Base-by-base conservation (phyloP, 2,888 invertebrate species). In the Lottia gigantea region DNA sequence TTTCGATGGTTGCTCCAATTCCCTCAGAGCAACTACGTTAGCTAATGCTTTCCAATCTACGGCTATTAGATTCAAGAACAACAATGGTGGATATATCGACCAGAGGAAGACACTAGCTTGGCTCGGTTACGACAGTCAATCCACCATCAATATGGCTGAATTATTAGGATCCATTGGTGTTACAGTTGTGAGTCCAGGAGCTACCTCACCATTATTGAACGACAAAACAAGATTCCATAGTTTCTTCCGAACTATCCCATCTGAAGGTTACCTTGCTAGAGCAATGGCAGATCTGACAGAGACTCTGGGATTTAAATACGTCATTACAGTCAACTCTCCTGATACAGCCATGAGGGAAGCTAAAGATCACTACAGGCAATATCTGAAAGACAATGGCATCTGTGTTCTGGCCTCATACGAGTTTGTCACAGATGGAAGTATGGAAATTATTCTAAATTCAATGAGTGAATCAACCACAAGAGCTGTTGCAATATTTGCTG, bases 171-270 rank as follows among this genome's bases (percentile, higher is more conserved):
- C 73, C 26, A 74, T 91, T 80, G 84, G 89, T 61, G 88, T 91
- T 47, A 91, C 91, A 0, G 90, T 91, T 78, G 83, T 88, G 19
- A 80, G 82, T 11, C 82, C 84, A 14, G 82, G 80, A 0, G 85
- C 86, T 2, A 84, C 83, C 15, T 75, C 80, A 14, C 79, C 82
- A 0, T 70, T 78, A 8, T 76, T 85, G 8, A 76, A 81, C 49
- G 77, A 85, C 69, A 83, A 82, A 65, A 46, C 46, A 0, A 72
- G 71, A 15, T 85, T 76, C 66, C 76, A 75, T 11, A 83, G 82
- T 8, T 82, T 86, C 69, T 86, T 84, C 79, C 71, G 86, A n/a
- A 86, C 85, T 0, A 76, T 85, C 40, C 83, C 82, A 7, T 83
- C 84, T 23, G 83, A 84, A 67, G 70, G 76, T 55, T 64, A 77